Evolutionary conservation across 2,113 vertebrate species (phyloP).

Genomic region (Megaceryle maxima): DNA sequence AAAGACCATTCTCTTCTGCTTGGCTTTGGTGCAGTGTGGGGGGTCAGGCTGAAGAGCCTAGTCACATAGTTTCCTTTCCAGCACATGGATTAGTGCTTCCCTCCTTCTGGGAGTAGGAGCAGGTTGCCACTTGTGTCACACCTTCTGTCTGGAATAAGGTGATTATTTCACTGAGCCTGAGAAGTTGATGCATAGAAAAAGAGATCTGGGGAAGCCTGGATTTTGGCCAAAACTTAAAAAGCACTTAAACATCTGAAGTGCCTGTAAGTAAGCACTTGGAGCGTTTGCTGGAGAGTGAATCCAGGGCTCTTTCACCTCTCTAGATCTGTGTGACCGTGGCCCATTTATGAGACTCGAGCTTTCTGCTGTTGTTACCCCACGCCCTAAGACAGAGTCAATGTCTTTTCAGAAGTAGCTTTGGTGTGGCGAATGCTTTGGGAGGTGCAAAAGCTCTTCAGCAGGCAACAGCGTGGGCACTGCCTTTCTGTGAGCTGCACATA

Average conservation of each 20-base stretch:
- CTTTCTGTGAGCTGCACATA: background rate
- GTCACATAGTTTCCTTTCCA: background rate
- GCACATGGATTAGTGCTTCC: background rate
- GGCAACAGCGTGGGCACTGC: background rate
- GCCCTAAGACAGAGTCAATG: background rate
- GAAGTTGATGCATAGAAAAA: background rate
- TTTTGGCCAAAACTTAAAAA: background rate
- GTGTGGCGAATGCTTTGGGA: background rate
- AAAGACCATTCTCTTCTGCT: background rate
- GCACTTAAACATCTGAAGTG: background rate
- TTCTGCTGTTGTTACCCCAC: background rate
- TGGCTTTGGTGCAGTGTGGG: background rate
- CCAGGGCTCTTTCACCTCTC: background rate
- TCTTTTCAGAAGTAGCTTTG: background rate
- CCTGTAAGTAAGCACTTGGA: background rate
- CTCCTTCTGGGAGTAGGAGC: background rate
- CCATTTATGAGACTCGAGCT: background rate
- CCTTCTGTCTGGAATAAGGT: background rate
- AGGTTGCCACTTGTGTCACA: background rate
- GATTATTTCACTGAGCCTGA: background rate
- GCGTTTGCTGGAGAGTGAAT: background rate
- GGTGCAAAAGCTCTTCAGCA: background rate
- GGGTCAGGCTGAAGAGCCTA: background rate
- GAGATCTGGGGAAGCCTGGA: background rate
- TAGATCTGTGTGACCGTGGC: background rate